These are phyloP conservation scores for Macrotis lagotis DNA, from an alignment of 2,113 vertebrate genomes.

Conservation along the genomic window DNA sequence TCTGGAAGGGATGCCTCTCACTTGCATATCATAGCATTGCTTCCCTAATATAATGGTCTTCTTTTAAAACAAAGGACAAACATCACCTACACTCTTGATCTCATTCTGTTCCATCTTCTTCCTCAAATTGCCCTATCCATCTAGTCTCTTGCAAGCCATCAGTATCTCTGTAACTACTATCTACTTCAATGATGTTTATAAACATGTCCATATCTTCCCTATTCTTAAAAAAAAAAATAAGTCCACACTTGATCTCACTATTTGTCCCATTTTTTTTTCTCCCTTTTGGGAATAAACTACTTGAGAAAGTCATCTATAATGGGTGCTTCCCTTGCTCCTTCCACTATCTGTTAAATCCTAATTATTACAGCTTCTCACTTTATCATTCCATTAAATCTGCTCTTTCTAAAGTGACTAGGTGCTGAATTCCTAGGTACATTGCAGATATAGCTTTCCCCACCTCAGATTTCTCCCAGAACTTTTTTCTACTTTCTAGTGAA, in stretches of 20 bases:
- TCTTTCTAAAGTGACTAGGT: neutral
- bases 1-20: neutral
- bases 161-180: neutral
- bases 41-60: no score
- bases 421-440: neutral
- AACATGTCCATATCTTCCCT: neutral
- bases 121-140: neutral
- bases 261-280: neutral
- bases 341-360: neutral
- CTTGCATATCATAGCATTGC: no score
- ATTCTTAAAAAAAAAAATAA: neutral
- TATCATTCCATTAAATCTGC: neutral
- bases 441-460: neutral
- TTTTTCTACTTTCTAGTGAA: neutral
- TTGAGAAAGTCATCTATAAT: neutral
- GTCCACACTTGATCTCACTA: neutral
- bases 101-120: neutral
- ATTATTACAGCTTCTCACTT: neutral
- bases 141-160: neutral
- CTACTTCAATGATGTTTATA: neutral
- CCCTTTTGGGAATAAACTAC: neutral
- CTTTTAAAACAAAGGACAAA: no score
- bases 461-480: neutral
- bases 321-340: neutral
- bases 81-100: neutral